Base-by-base conservation (phyloP, 2,888 invertebrate species). In the Erebia palarica region DNA sequence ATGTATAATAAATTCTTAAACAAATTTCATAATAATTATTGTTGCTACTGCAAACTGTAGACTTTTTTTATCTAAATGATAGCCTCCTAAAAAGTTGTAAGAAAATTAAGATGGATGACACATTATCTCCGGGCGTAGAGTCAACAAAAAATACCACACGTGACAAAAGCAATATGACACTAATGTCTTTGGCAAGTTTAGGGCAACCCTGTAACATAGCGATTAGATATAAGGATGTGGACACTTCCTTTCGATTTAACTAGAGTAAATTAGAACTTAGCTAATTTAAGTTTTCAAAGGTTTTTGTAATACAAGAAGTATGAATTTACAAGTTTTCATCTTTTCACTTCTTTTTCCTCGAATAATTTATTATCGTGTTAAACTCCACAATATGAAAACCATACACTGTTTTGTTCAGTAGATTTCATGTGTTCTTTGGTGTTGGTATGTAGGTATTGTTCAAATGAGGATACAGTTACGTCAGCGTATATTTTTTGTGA, bases 51-150 rank as follows among this genome's bases (percentile, higher is more conserved):
- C 18, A 59, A 69, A 55, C 59, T 65, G 47, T 21, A 47, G 44
- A 18, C 51, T 13, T 58, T 67, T 66, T 69, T 65, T 59, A 36
- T 18, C 16, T 51, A 44, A 65, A 69, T 36, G 14, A 63, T 42
- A 59, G 16, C 42, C 11, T 44, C 51, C 51, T 76, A 79, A 77
- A 82, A 80, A 81, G 82, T 85, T 87, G 86, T 88, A 84, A 88
- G 84, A 87, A 86, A 89, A 91, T 90, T 87, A 87, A 86, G 86
- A 85, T 85, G 82, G 85, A 89, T 84, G 89, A 87, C 86, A 83
- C 81, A 82, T 76, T 79, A 76, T 71, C 75, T 72, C 82, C 81
- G 82, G 82, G 83, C 81, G 66, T 58, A 49, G 57, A 44, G 44
- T 78, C 58, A 57, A 81, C 82, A 90, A 91, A 90, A 88, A 87